Percentiles rank a stretch among this genome's conserved stretches.
phyloP scores from a whole-genome alignment of 2,888 invertebrate genomes.

The Clitarchus hookeri region DNA sequence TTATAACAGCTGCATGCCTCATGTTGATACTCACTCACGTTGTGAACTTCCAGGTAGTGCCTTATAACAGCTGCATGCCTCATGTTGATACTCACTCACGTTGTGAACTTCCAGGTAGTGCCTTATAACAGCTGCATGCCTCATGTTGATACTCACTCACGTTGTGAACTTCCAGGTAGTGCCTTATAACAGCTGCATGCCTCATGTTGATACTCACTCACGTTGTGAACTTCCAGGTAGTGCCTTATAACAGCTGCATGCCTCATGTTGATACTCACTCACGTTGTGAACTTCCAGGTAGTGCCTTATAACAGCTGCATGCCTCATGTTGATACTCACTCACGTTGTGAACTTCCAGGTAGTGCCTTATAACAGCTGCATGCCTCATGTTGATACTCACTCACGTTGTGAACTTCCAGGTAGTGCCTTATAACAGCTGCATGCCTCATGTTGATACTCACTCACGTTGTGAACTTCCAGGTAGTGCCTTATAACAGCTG shows the following conservation, averaged over 20 bases:
- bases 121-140: background rate
- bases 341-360: slow-evolving; percentile 57
- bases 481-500: slow-evolving; percentile 43
- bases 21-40: no score
- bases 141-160: no score
- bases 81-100: no score
- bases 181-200: background rate
- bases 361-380: slow-evolving; percentile 17
- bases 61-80: background rate
- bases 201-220: no score
- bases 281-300: slow-evolving; percentile 57
- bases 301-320: background rate
- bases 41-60: slow-evolving; percentile 56
- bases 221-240: slow-evolving; percentile 56
- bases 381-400: no score
- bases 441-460: no score
- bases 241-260: background rate
- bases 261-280: no score
- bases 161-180: slow-evolving; percentile 56
- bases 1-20: background rate
- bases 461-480: slow-evolving; percentile 57
- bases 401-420: slow-evolving; percentile 57
- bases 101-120: slow-evolving; percentile 55
- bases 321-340: no score
- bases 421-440: slow-evolving; percentile 37